Evolutionary conservation across 2,797 vertebrate genomes (phyloP).

Genomic region (Hylomyscus alleni): DNA sequence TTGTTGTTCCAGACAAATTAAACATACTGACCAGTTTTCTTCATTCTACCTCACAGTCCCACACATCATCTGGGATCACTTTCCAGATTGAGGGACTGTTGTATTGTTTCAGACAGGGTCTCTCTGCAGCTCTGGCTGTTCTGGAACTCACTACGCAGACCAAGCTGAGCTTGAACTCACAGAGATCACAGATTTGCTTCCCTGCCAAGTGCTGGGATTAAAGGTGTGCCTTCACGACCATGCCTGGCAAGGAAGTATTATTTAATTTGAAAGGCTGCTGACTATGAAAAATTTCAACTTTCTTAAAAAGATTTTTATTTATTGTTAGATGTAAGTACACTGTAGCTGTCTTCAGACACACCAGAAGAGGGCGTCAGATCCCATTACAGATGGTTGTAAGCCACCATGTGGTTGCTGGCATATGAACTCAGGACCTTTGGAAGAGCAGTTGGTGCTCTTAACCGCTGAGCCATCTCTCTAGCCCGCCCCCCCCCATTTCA

Average conservation of each 20-base stretch:
- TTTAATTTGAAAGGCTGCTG: constrained; percentile 31
- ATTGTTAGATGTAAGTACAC: too few species aligned
- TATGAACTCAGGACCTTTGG: too few species aligned
- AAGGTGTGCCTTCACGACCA: neutral
- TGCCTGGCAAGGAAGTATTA: neutral
- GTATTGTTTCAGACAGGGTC: neutral
- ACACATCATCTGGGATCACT: neutral
- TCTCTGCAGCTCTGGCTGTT: neutral
- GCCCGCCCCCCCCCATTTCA: neutral
- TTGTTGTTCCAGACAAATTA: neutral
- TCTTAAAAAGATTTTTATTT: too few species aligned
- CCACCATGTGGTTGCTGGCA: too few species aligned
- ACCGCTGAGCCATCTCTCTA: too few species aligned
- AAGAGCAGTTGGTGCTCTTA: too few species aligned
- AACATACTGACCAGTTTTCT: neutral
- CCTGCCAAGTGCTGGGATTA: neutral
- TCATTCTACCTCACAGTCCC: neutral
- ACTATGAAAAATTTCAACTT: constrained; percentile 4
- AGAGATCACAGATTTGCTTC: neutral
- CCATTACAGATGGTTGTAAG: too few species aligned
- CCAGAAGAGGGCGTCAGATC: too few species aligned
- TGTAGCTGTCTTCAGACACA: too few species aligned
- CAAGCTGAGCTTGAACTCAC: neutral
- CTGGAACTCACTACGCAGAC: neutral
- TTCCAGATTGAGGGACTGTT: constrained; percentile 3